Conservation (phyloP, 2,113 vertebrate species). For the Rhodinocichla rosea region DNA sequence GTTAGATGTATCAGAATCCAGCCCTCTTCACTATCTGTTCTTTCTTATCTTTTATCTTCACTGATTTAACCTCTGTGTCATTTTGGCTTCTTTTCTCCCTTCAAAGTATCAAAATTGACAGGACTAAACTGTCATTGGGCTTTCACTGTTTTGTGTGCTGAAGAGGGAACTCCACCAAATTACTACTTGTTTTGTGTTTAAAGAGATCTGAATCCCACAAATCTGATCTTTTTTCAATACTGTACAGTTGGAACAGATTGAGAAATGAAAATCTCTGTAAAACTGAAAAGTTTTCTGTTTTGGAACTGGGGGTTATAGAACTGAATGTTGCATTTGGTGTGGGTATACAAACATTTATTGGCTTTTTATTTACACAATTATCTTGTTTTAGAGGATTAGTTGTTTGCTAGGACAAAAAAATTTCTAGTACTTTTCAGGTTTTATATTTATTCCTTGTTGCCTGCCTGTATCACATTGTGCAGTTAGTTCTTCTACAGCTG, state of each 20-base stretch:
- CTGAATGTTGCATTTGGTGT: background rate
- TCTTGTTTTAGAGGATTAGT: background rate
- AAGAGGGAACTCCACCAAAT: background rate
- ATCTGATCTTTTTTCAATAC: background rate
- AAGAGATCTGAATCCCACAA: background rate
- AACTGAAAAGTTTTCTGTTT: background rate
- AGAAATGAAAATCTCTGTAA: background rate
- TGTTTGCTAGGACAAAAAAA: background rate
- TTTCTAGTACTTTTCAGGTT: background rate
- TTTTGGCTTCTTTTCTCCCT: conserved; percentile 5
- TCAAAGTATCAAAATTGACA: background rate
- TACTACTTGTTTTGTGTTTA: background rate
- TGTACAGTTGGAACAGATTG: background rate
- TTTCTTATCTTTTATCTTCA: conserved; percentile 9
- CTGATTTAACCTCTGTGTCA: background rate
- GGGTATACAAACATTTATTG: background rate
- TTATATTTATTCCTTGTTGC: background rate
- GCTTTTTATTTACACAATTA: background rate
- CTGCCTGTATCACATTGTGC: background rate
- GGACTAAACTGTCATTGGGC: background rate
- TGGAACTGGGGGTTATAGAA: background rate
- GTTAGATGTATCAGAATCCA: background rate
- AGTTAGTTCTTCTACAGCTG: background rate
- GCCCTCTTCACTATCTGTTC: background rate
- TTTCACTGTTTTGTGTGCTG: background rate